Conservation (phyloP, 2,797 vertebrate genomes). For the Sebastes cheni region DNA sequence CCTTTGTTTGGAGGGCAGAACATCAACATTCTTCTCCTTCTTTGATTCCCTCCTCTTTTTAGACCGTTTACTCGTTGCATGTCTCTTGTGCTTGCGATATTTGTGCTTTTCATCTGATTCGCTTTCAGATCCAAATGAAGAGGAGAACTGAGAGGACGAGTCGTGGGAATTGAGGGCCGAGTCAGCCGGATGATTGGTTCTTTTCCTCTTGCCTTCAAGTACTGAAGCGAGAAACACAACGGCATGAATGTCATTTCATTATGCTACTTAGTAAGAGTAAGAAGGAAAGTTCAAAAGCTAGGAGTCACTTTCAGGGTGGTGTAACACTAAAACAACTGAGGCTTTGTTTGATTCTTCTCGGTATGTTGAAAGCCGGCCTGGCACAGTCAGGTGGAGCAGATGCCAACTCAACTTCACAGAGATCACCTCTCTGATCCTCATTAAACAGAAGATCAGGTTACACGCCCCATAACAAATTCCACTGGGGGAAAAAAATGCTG, state of each 20-base stretch:
- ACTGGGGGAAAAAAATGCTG: not conserved
- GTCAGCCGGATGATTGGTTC: conserved; percentile 82
- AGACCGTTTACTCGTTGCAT: conserved; percentile 83
- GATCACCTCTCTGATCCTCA: conserved; percentile 56
- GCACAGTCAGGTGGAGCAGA: conserved; percentile 41
- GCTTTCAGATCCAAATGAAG: conserved; percentile 85
- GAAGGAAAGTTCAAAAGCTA: conserved; percentile 14
- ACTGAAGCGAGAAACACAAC: conserved; percentile 72
- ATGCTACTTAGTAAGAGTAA: not conserved
- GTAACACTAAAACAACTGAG: conserved; percentile 24
- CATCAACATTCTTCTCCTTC: conserved; percentile 71
- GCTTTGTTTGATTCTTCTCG: conserved; percentile 25
- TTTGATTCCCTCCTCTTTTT: conserved; percentile 85
- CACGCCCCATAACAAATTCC: conserved; percentile 29
- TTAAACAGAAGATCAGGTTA: conserved; percentile 65
- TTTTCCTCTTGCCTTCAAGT: conserved; percentile 88
- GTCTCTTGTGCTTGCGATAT: conserved; percentile 83
- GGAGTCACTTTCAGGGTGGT: conserved; percentile 23
- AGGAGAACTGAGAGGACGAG: conserved; percentile 75
- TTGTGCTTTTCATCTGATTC: conserved; percentile 81
- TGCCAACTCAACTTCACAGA: conserved; percentile 50
- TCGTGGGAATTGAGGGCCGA: conserved; percentile 84
- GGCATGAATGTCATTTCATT: not conserved
- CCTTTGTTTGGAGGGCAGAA: conserved; percentile 75
- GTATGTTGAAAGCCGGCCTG: conserved; percentile 35